Evolutionary conservation across 2,888 invertebrate species (phyloP), one percentile per base, ranked within the genome.

Genomic region (Epirrita christyi): DNA sequence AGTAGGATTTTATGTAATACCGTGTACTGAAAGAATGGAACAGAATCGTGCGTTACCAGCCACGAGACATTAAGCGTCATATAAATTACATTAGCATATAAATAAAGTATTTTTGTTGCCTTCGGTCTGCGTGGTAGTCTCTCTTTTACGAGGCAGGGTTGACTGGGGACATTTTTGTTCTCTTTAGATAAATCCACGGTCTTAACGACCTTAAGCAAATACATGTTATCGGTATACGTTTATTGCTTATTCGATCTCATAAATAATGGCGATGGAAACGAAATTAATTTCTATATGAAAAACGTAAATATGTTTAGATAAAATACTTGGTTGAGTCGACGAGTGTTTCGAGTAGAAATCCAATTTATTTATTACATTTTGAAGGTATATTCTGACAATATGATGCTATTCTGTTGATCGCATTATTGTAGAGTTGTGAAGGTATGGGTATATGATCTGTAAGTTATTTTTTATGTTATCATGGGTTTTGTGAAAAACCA

Each of bases 1-100:
- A 82, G 79, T 71, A 69, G 64, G 56, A 70, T 84, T 78, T 82
- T 59, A 64, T 59, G 55, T 43, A 68, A 57, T 48, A 29, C 54
- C 40, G 41, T 49, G 55, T 3, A 49, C 78, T 83, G 80, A 83
- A 86, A 86, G 85, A 88, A 87, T 86, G 85, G 83, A 86, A 75
- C 82, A 81, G 83, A 88, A 87, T 90, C 90, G 91, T 92, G 91
- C 90, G 88, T 90, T 92, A 91, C 90, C 89, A 87, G 81, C 85
- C 84, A 88, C 82, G 84, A 90, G 90, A 90, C 90, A 91, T 91
- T 92, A 91, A 91, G 85, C 90, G 87, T 91, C 90, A 90, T 91
- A 92, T 92, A 92, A 92, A 91, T 92, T 90, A 92, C 92, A 91
- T 92, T 92, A 90, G 88, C 92, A 91, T 92, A 91, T 92, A 92